Conservation (phyloP, 2,797 vertebrate genomes). For the Chelon labrosus region DNA sequence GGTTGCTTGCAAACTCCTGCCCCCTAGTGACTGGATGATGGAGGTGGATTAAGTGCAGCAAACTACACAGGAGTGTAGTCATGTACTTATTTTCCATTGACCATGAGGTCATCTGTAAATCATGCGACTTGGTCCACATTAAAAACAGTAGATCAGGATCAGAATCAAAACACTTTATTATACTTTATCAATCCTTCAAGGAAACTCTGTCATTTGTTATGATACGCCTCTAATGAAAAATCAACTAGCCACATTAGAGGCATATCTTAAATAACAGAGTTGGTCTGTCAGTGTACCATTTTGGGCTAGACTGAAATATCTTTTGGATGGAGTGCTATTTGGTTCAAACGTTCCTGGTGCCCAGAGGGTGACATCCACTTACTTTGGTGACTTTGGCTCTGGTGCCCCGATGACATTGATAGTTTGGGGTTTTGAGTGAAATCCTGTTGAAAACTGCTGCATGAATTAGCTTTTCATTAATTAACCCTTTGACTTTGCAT, state of each 20-base stretch:
- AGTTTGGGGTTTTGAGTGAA: too few species aligned
- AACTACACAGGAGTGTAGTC: neutral
- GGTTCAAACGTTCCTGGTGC: neutral
- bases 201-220: too few species aligned
- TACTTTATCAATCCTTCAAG: too few species aligned
- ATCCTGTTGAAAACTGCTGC: too few species aligned
- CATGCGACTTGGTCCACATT: neutral
- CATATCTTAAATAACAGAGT: neutral
- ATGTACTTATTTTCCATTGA: too few species aligned
- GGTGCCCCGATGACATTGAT: neutral
- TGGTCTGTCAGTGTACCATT: neutral
- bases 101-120: too few species aligned
- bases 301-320: neutral
- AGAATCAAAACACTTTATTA: too few species aligned
- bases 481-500: neutral
- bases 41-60: slow-evolving; percentile 12
- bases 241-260: neutral
- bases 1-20: slow-evolving; percentile 35
- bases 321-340: neutral
- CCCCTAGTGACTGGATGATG: slow-evolving; percentile 51
- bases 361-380: neutral
- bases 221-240: too few species aligned
- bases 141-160: neutral
- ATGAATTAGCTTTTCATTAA: neutral
- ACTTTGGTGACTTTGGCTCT: neutral